Evolutionary conservation across 2,113 vertebrate species (phyloP).

Genomic region (Tetraodon nigroviridis): DNA sequence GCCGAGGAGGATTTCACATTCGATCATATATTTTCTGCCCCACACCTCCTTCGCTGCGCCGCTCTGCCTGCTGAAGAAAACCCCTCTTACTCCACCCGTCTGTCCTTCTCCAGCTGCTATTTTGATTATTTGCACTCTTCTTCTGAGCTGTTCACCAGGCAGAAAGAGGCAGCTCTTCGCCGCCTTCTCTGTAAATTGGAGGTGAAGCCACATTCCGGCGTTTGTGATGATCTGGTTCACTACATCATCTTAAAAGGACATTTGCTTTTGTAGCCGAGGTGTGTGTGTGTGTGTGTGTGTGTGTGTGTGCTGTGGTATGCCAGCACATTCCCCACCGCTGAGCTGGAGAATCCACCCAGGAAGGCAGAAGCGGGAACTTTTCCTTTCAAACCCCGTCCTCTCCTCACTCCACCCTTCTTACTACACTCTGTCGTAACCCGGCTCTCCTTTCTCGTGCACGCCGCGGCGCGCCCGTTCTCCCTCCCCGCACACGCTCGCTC

Average conservation of each 20-base stretch:
- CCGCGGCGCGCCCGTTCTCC: background rate
- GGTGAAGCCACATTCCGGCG: no score
- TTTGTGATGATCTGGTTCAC: no score
- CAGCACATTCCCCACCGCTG: slow-evolving; percentile 89
- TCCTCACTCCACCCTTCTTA: slow-evolving; percentile 29
- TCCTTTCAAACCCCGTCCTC: slow-evolving; percentile 33
- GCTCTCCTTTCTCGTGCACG: slow-evolving; percentile 14
- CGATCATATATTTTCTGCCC: slow-evolving; percentile 23
- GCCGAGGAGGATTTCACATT: slow-evolving; percentile 16
- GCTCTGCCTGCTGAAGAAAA: background rate
- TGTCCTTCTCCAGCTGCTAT: background rate
- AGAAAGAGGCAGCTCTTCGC: no score
- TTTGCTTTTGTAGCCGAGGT: no score
- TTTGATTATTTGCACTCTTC: no score
- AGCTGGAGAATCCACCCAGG: slow-evolving; percentile 84
- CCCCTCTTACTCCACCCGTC: background rate
- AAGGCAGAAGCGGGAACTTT: slow-evolving; percentile 64
- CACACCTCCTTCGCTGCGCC: slow-evolving; percentile 11
- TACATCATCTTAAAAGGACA: no score
- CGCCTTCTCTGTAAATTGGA: no score
- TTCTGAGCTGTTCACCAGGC: no score
- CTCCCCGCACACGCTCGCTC: background rate
- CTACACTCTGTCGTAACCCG: slow-evolving; percentile 23
- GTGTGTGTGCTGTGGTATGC: slow-evolving; percentile 76
- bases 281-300: slow-evolving; percentile 7